These are phyloP conservation scores for Eunapius fragilis DNA, from an alignment of 37 sponge, comb jelly and placozoan genomes.

Conservation along the genomic window DNA sequence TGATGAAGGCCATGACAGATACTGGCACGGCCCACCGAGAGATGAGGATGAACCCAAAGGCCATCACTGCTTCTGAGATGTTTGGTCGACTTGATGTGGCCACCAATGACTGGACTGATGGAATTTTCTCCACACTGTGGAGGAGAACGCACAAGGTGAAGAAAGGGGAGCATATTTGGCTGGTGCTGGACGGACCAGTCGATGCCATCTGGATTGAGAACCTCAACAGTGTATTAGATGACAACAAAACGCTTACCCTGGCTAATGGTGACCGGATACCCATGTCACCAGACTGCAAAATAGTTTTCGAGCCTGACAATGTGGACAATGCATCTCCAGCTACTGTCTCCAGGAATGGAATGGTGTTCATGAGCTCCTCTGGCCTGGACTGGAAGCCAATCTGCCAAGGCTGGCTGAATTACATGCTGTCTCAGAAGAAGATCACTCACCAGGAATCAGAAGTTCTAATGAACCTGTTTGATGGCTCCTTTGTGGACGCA, in stretches of 20 bases:
- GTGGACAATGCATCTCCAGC: slow-evolving; percentile 99
- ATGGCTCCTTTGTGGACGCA: slow-evolving; percentile 73
- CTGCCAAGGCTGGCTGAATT: slow-evolving; percentile 81
- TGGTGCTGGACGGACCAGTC: slow-evolving; percentile 97
- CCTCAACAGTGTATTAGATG: slow-evolving; percentile 97
- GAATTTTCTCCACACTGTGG: slow-evolving; percentile 99
- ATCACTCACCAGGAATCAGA: slow-evolving; percentile 75
- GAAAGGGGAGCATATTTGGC: slow-evolving; percentile 98
- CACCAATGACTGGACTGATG: slow-evolving; percentile 99
- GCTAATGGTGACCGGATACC: slow-evolving; percentile 99
- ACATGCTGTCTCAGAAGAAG: slow-evolving; percentile 72
- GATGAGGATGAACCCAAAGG: slow-evolving; percentile 99
- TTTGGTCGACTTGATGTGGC: slow-evolving; percentile 98
- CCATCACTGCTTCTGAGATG: slow-evolving; percentile 99
- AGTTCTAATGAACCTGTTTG: slow-evolving; percentile 74
- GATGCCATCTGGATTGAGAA: slow-evolving; percentile 99
- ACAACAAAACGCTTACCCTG: slow-evolving; percentile 98
- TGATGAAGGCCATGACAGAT: slow-evolving; percentile 97
- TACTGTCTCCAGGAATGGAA: slow-evolving; percentile 98
- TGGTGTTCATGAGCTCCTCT: slow-evolving; percentile 99
- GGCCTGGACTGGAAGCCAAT: slow-evolving; percentile 96
- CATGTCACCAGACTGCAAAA: slow-evolving; percentile 94
- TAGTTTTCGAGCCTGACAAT: slow-evolving; percentile 98
- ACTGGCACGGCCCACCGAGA: slow-evolving; percentile 89
- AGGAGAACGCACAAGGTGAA: slow-evolving; percentile 93